Conservation (phyloP, 2,888 invertebrate species). For the Tinea pellionella region DNA sequence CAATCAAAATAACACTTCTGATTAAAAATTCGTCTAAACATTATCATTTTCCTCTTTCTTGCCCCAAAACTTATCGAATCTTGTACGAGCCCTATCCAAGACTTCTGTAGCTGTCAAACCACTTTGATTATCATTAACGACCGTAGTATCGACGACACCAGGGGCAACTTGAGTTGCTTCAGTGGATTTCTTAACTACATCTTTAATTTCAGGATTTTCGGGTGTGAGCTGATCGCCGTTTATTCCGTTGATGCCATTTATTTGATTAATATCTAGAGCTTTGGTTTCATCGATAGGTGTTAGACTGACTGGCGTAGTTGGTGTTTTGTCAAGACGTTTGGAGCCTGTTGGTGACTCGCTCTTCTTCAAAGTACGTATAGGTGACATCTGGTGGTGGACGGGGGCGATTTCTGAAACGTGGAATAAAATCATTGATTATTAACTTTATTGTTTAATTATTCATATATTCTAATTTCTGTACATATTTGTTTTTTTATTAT, state of each 20-base stretch:
- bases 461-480: background rate
- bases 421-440: too few species aligned
- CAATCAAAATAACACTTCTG: background rate
- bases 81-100: conserved; percentile 82
- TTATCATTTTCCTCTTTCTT: conserved; percentile 67
- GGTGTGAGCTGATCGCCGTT: conserved; percentile 53
- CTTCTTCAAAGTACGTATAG: conserved; percentile 61
- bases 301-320: conserved; percentile 59
- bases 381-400: conserved; percentile 66
- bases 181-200: conserved; percentile 56
- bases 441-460: background rate
- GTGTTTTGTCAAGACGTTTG: conserved; percentile 63
- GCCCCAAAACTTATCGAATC: conserved; percentile 89
- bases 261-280: conserved; percentile 43
- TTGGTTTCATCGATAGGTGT: conserved; percentile 64
- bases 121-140: conserved; percentile 49
- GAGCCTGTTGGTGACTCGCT: conserved; percentile 62
- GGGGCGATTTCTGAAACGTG: conserved; percentile 62
- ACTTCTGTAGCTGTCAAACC: conserved; percentile 77
- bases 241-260: conserved; percentile 27
- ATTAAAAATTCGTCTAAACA: background rate
- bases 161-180: conserved; percentile 65
- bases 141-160: conserved; percentile 66
- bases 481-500: background rate
- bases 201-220: conserved; percentile 45